phyloP scores from a whole-genome alignment of 2,888 invertebrate genomes.

The Hydrotaea cyrtoneurina region DNA sequence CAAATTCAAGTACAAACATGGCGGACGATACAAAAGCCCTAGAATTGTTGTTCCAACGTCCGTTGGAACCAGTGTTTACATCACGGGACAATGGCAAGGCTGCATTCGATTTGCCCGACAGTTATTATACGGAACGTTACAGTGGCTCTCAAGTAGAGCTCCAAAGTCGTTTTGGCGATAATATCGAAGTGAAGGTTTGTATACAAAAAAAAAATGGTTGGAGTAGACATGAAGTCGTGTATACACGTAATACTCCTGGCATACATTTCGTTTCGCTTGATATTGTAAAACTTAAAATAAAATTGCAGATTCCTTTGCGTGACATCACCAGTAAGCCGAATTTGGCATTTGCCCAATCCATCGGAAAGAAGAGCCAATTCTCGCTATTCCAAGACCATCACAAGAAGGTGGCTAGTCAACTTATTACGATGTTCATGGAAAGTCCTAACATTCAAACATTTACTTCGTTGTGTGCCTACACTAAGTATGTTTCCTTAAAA shows the following conservation, averaged over 20 bases:
- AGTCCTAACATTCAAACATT: conserved; percentile 83
- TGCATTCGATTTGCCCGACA: conserved; percentile 77
- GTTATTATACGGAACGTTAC: conserved; percentile 76
- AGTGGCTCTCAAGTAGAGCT: conserved; percentile 74
- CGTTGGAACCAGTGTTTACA: conserved; percentile 79
- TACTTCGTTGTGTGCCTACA: conserved; percentile 86
- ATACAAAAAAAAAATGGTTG: no score
- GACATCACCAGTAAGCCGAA: conserved; percentile 75
- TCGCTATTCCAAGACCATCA: conserved; percentile 89
- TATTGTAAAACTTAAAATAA: not conserved
- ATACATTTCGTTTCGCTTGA: not conserved
- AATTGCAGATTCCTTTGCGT: conserved; percentile 74
- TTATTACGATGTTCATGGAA: conserved; percentile 87
- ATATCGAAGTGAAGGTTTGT: conserved; percentile 73
- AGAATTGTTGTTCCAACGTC: conserved; percentile 78
- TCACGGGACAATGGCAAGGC: conserved; percentile 77
- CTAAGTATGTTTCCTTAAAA: not conserved
- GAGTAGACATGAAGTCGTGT: no score
- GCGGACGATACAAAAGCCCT: conserved; percentile 73
- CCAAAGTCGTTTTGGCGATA: conserved; percentile 75
- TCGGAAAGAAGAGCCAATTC: conserved; percentile 81
- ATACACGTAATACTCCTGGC: no score
- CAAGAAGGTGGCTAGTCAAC: conserved; percentile 85
- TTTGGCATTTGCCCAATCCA: conserved; percentile 73
- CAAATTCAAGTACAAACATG: not conserved